These are phyloP conservation scores for Ostrea edulis DNA, from an alignment of 1,140 invertebrate species.

Conservation along the genomic window DNA sequence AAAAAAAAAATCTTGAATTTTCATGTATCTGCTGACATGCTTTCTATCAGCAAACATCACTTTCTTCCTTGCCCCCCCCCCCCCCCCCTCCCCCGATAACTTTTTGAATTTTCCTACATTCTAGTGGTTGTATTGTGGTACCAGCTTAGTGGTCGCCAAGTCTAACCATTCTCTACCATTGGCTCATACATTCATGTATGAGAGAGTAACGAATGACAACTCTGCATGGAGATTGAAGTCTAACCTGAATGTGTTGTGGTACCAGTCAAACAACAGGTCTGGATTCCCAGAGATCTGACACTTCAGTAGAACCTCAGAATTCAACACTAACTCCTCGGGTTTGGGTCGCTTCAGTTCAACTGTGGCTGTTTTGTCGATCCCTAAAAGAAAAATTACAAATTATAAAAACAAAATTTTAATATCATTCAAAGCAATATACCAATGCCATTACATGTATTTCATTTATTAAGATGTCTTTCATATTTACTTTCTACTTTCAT, in stretches of 20 bases:
- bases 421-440: neutral
- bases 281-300: conserved; percentile 88
- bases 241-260: conserved; percentile 83
- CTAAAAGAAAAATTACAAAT: conserved; percentile 79
- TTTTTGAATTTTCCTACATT: neutral
- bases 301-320: conserved; percentile 85
- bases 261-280: conserved; percentile 88
- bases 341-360: conserved; percentile 85
- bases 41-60: neutral
- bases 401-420: neutral
- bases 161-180: no score
- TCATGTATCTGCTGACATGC: no score
- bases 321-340: conserved; percentile 81
- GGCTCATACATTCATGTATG: no score
- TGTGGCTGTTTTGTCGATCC: conserved; percentile 84
- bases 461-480: no score
- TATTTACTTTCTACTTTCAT: no score
- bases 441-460: neutral
- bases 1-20: no score
- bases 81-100: neutral
- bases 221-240: no score
- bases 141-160: no score
- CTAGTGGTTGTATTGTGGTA: no score
- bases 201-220: no score
- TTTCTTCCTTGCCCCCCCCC: neutral